These are phyloP conservation scores for Opisthograptis luteolata DNA, from an alignment of 2,888 invertebrate species.

Conservation along the genomic window DNA sequence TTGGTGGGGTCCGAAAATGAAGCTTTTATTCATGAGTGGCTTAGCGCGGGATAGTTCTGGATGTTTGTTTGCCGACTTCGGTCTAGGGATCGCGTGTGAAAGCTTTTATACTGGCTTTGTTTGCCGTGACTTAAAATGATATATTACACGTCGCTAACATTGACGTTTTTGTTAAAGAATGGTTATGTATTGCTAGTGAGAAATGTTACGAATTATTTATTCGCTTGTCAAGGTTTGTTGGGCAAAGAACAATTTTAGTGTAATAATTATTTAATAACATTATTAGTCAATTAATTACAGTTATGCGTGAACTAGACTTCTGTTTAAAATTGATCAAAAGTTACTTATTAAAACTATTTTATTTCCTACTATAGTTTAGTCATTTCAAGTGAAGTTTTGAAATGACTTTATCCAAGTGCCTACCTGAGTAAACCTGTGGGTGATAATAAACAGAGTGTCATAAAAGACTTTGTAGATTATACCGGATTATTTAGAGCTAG, in stretches of 20 bases:
- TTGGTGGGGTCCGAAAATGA: conserved; percentile 78
- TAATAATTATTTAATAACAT: not conserved
- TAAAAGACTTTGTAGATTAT: too few species aligned
- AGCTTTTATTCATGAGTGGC: conserved; percentile 83
- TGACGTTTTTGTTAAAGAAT: conserved; percentile 74
- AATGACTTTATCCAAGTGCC: too few species aligned
- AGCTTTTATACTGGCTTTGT: conserved; percentile 79
- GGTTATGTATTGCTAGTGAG: conserved; percentile 63
- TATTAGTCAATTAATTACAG: too few species aligned
- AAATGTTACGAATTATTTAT: conserved; percentile 68
- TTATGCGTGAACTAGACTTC: too few species aligned
- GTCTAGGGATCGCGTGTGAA: conserved; percentile 80
- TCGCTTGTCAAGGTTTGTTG: conserved; percentile 47
- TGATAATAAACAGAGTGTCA: too few species aligned
- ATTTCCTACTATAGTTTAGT: too few species aligned
- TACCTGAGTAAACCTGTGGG: too few species aligned
- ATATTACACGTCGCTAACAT: conserved; percentile 79
- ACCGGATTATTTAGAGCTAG: too few species aligned
- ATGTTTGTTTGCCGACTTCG: conserved; percentile 77
- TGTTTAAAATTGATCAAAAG: too few species aligned
- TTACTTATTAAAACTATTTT: too few species aligned
- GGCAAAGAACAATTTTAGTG: not conserved
- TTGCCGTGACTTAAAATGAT: conserved; percentile 81
- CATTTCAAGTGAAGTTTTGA: too few species aligned
- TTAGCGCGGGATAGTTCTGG: conserved; percentile 78